Conservation (phyloP, 2,113 vertebrate species). For the Calidris pugnax region DNA sequence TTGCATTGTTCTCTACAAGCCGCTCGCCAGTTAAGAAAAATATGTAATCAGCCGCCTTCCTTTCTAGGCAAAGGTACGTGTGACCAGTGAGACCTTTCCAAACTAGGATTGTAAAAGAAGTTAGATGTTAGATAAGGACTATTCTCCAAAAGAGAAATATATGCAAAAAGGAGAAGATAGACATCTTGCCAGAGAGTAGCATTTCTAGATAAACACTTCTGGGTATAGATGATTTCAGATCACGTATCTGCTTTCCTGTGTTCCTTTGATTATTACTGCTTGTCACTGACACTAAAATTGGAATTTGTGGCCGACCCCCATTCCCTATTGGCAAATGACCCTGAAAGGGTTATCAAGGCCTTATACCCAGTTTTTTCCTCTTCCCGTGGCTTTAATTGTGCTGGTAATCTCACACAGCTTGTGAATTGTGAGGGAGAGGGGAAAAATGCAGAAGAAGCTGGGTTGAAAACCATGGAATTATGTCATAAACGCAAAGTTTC, state of each 20-base stretch:
- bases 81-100: conserved; percentile 79
- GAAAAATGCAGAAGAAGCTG: conserved; percentile 31
- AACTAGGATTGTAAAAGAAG: conserved; percentile 67
- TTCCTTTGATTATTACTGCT: conserved; percentile 76
- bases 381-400: conserved; percentile 89
- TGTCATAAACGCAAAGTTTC: conserved; percentile 72
- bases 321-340: conserved; percentile 77
- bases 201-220: conserved; percentile 79
- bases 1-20: conserved; percentile 72
- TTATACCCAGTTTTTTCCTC: conserved; percentile 82
- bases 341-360: conserved; percentile 87
- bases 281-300: conserved; percentile 78
- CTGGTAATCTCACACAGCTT: conserved; percentile 81
- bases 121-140: conserved; percentile 75
- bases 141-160: conserved; percentile 66
- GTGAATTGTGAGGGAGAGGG: conserved; percentile 86
- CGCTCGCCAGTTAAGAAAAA: conserved; percentile 61
- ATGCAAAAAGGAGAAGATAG: conserved; percentile 67
- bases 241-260: conserved; percentile 81
- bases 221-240: conserved; percentile 75
- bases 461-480: conserved; percentile 55
- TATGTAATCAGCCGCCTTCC: conserved; percentile 74
- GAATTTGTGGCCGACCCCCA: conserved; percentile 74
- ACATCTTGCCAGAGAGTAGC: conserved; percentile 69
- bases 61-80: conserved; percentile 73